These are phyloP conservation scores for Carettochelys insculpta DNA, from an alignment of 2,113 vertebrate species.

Conservation along the genomic window DNA sequence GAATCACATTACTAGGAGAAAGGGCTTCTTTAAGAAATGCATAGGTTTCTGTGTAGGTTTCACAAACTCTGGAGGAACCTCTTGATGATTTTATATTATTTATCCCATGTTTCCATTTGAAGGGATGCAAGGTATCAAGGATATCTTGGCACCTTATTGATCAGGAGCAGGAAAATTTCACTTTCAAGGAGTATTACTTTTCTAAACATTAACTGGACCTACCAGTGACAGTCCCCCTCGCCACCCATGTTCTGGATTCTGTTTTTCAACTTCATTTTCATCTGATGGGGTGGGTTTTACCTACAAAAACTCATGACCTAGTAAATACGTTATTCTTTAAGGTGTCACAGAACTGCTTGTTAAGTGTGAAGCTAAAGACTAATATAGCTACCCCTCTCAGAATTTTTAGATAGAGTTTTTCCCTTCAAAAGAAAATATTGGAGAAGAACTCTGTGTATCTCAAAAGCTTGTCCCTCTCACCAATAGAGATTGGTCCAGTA, in stretches of 20 bases:
- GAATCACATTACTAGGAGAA: neutral
- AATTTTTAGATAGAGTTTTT: neutral
- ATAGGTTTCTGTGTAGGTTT: neutral
- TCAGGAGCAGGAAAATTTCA: neutral
- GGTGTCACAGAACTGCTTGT: too few relatives aligned
- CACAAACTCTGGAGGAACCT: neutral
- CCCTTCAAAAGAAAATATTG: neutral
- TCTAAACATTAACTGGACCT: too few relatives aligned
- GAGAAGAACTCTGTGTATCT: neutral
- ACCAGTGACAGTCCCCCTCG: too few relatives aligned
- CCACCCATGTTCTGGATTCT: too few relatives aligned
- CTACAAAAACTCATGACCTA: too few relatives aligned
- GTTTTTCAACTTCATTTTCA: too few relatives aligned
- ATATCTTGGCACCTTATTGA: neutral
- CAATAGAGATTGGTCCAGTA: neutral
- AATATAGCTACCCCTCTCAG: too few relatives aligned
- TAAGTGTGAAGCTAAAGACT: too few relatives aligned
- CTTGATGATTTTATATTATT: neutral
- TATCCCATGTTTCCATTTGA: neutral
- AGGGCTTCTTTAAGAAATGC: neutral
- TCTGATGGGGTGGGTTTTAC: too few relatives aligned
- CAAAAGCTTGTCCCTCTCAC: neutral
- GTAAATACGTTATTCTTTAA: too few relatives aligned
- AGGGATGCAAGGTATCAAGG: neutral
- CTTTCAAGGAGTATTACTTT: neutral